Conservation (phyloP, 1,140 invertebrate genomes). For the Macrobrachium rosenbergii region DNA sequence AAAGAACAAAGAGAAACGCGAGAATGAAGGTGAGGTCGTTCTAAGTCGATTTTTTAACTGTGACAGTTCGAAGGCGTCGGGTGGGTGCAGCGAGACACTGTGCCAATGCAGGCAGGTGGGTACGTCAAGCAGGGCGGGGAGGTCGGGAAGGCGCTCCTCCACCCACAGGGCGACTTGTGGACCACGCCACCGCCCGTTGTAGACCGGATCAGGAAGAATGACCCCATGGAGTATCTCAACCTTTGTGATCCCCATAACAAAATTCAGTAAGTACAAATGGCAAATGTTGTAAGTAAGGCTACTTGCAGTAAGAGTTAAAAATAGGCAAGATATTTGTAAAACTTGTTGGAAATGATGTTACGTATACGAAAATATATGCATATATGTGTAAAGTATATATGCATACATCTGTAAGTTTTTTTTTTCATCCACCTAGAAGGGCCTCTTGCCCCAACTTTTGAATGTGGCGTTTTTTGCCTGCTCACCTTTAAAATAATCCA, state of each 20-base stretch:
- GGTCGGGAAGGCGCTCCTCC: constrained; percentile 40
- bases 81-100: constrained; percentile 48
- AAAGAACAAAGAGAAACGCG: neutral
- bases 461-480: too few species aligned
- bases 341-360: neutral
- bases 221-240: constrained; percentile 56
- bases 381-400: neutral
- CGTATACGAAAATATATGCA: neutral
- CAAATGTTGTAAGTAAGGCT: neutral
- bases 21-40: neutral
- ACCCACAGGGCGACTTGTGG: constrained; percentile 47
- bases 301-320: neutral
- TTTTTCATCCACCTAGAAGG: neutral
- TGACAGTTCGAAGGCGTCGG: constrained; percentile 45
- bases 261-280: constrained; percentile 22
- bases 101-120: constrained; percentile 32
- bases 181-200: constrained; percentile 38
- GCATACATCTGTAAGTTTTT: neutral
- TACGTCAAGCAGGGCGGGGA: constrained; percentile 53
- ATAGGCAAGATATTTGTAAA: neutral
- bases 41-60: neutral
- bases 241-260: constrained; percentile 47
- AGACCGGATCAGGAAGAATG: constrained; percentile 24
- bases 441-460: too few species aligned
- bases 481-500: too few species aligned